Percentiles rank a stretch among this genome's conserved stretches.
These are phyloP conservation scores for Aythya baeri DNA, from an alignment of 2,113 vertebrate genomes.

Conservation along the genomic window DNA sequence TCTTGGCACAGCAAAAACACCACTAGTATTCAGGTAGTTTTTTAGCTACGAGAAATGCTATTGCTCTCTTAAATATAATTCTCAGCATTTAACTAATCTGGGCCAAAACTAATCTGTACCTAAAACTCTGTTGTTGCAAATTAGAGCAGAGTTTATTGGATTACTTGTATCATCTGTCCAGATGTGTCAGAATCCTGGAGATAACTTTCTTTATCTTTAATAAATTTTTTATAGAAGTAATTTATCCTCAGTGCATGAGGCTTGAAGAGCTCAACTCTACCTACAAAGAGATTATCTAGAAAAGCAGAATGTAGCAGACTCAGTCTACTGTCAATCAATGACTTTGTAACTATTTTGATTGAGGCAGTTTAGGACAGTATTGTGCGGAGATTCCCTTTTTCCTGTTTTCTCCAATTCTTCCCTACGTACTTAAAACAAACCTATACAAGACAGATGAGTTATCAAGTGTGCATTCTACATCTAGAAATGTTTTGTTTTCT, in stretches of 20 bases:
- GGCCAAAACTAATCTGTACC: not conserved
- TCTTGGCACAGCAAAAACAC: not conserved
- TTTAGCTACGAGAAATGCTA: not conserved
- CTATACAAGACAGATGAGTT: not conserved
- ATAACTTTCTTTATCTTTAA: slow-evolving; percentile 44
- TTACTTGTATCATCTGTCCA: not conserved
- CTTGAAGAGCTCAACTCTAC: not conserved
- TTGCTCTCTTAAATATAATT: slow-evolving; percentile 29
- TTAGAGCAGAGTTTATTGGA: not conserved
- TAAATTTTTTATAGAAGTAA: slow-evolving; percentile 44
- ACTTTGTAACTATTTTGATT: not conserved
- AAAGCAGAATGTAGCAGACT: slow-evolving; percentile 11
- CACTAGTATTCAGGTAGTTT: not conserved
- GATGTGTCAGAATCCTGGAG: slow-evolving; percentile 11
- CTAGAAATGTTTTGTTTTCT: not conserved
- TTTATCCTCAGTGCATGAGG: slow-evolving; percentile 35
- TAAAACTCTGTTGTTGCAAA: not conserved
- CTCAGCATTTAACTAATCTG: not conserved
- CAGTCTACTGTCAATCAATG: not conserved
- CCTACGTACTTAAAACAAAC: slow-evolving; percentile 22
- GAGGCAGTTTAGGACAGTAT: not conserved
- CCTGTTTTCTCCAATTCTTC: not conserved
- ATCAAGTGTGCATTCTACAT: not conserved
- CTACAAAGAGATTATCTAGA: not conserved
- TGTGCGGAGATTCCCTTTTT: not conserved